These are phyloP conservation scores for Xiphophorus maculatus DNA, from an alignment of 2,113 vertebrate species.

Conservation along the genomic window DNA sequence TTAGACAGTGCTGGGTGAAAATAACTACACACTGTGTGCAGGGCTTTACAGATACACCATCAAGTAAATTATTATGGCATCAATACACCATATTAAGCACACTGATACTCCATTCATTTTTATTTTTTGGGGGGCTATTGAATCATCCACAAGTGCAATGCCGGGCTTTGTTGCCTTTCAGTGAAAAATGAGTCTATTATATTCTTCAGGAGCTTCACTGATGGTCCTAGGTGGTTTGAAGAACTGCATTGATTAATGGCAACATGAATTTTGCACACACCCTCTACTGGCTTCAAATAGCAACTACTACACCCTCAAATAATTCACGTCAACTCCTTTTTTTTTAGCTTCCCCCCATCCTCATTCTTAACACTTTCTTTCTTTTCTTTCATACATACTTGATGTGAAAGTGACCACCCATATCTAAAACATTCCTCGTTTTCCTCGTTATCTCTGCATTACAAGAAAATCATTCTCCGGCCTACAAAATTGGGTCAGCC, in stretches of 20 bases:
- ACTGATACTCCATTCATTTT: constrained; percentile 37
- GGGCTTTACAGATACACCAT: constrained; percentile 24
- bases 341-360: background rate
- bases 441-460: constrained; percentile 57
- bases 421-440: constrained; percentile 41
- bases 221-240: constrained; percentile 67
- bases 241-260: constrained; percentile 66
- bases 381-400: constrained; percentile 26
- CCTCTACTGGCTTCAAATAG: constrained; percentile 72
- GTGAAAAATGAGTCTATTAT: constrained; percentile 67
- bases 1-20: background rate
- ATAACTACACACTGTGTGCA: constrained; percentile 1
- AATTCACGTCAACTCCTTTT: constrained; percentile 47
- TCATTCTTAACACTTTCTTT: constrained; percentile 17
- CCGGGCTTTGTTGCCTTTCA: constrained; percentile 46
- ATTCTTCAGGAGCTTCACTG: constrained; percentile 56
- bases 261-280: constrained; percentile 72
- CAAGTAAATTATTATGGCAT: constrained; percentile 45
- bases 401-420: constrained; percentile 48
- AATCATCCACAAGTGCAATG: constrained; percentile 49
- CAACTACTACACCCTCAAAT: constrained; percentile 60
- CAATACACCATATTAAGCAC: constrained; percentile 45
- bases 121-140: constrained; percentile 35
- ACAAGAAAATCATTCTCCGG: constrained; percentile 54
- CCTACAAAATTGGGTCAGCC: constrained; percentile 62